Evolutionary conservation across 2,113 vertebrate species (phyloP), one percentile per base, ranked within the genome.

Genomic region (Corvus moneduloides): DNA sequence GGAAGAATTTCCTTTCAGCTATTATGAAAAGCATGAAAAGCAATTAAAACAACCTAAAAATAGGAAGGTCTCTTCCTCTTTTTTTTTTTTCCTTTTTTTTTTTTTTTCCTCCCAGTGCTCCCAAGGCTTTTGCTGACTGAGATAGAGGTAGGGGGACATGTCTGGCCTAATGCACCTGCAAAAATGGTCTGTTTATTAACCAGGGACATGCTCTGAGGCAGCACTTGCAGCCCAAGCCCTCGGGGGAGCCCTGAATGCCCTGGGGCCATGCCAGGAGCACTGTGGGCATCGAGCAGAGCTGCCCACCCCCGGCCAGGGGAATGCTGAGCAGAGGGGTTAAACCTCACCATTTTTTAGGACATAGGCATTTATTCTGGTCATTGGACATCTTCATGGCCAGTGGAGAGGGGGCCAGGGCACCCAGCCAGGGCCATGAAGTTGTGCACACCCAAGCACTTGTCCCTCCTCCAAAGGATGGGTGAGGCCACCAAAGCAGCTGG

Each of bases 221-320:
- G 21, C 51, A 11, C 26, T 51, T 2, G 61, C 69, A 84, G 30
- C 44, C 26, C 46, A 27, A 55, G 20, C 26, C 71, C 61, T 74
- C 1, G 8, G 43, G 67, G 51, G 9, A 84, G 46, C n/a, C 43
- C 6, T 1, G 35, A 16, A 27, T 7, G 77, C 22, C 49, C n/a
- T 8, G 17, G 46, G 49, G 16, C 27, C 1, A 0, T 30, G 39
- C 30, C 58, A n/a, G 77, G 23, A 68, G 39, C 11, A 3, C 20
- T 0, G 7, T 56, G 41, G 39, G 12, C 56, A 89, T 8, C 17
- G 4, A 37, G 43, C 32, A 64, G 59, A 63, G 28, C 44, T 1
- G 0, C 27, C 16, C 1, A 2, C 24, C 18, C 21, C 43, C 0
- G 1, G 20, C 22, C 6, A 0, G 24, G 49, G 44, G 6, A 49